Evolutionary conservation across 2,888 invertebrate species (phyloP).

Genomic region (Agrochola macilenta): DNA sequence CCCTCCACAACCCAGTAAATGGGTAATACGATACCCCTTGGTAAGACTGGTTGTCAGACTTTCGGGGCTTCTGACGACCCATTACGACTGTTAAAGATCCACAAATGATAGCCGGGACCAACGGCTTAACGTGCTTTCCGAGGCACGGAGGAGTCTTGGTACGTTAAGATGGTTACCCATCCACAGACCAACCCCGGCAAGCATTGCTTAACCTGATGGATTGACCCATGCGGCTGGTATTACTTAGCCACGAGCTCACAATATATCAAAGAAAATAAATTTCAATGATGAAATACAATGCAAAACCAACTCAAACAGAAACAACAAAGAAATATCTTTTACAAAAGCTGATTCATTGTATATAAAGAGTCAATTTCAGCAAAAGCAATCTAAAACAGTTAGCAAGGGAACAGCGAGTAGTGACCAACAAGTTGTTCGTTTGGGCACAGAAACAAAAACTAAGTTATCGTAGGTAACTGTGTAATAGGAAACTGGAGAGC

Average conservation of each 20-base stretch:
- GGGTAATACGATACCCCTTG: no score
- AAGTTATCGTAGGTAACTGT: slow-evolving; percentile 63
- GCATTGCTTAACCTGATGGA: no score
- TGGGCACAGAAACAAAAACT: slow-evolving; percentile 67
- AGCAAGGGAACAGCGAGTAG: slow-evolving; percentile 54
- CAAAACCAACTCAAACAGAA: slow-evolving; percentile 31
- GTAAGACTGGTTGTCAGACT: no score
- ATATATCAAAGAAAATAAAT: not conserved
- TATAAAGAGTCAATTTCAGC: slow-evolving; percentile 56
- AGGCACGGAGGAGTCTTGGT: no score
- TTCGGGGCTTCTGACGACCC: no score
- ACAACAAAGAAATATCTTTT: slow-evolving; percentile 42
- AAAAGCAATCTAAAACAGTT: slow-evolving; percentile 70
- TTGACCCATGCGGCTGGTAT: no score
- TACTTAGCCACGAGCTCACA: not conserved
- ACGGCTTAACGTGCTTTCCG: no score
- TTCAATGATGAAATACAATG: slow-evolving; percentile 23
- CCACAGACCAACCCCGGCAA: no score
- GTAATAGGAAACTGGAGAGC: slow-evolving; percentile 57
- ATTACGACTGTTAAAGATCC: no score
- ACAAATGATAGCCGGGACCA: no score
- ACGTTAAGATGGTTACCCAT: no score
- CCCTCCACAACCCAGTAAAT: no score
- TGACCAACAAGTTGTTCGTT: slow-evolving; percentile 68
- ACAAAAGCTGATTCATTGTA: slow-evolving; percentile 52